Evolutionary conservation across 2,113 vertebrate genomes (phyloP).

Genomic region (Antechinus stuartii): DNA sequence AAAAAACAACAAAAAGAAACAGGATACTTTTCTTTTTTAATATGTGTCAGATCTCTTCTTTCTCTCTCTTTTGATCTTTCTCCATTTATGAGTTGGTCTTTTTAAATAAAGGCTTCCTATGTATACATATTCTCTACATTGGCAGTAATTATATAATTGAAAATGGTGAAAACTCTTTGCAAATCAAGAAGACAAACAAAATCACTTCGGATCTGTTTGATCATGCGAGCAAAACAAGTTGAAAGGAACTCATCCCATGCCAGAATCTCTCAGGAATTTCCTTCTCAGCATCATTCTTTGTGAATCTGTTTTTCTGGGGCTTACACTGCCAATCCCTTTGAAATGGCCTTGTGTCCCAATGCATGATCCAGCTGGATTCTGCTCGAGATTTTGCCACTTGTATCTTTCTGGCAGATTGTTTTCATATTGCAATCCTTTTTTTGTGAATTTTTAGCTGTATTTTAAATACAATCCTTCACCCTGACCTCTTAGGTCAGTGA

Average conservation of each 20-base stretch:
- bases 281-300: constrained; percentile 28
- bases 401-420: constrained; percentile 49
- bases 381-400: constrained; percentile 37
- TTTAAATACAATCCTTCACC: constrained; percentile 27
- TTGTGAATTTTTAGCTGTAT: constrained; percentile 39
- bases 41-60: not conserved
- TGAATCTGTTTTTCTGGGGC: constrained; percentile 44
- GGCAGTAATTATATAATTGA: not conserved
- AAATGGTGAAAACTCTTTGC: constrained; percentile 43
- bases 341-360: constrained; percentile 55
- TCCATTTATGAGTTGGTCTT: constrained; percentile 20
- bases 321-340: constrained; percentile 24
- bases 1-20: constrained; percentile 23
- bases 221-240: not conserved
- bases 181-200: constrained; percentile 31
- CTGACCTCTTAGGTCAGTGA: constrained; percentile 48
- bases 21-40: constrained; percentile 10
- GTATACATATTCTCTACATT: constrained; percentile 5
- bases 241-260: constrained; percentile 9
- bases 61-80: constrained; percentile 3
- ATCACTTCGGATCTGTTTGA: constrained; percentile 19
- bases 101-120: not conserved
- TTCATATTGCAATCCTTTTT: constrained; percentile 6
- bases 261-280: constrained; percentile 35
- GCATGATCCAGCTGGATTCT: constrained; percentile 46